Evolutionary conservation across 2,797 vertebrate species (phyloP).

Genomic region (Aphelocoma californica): DNA sequence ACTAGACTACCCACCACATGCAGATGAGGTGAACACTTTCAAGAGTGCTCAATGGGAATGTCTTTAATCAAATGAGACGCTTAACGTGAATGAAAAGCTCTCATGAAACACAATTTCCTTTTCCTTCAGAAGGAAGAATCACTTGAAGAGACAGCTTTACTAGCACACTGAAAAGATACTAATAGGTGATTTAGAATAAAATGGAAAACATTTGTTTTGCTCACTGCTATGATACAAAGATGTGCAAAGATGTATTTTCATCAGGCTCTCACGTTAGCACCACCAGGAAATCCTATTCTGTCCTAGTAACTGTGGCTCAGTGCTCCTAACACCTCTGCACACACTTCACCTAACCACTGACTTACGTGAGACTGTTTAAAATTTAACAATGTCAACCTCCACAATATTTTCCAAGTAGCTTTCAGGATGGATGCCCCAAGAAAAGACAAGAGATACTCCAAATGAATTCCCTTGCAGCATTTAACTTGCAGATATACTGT

Average conservation of each 20-base stretch:
- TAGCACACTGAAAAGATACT: neutral
- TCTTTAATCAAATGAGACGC: slow-evolving; percentile 22
- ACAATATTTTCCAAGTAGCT: neutral
- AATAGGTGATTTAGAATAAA: neutral
- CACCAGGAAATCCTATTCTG: neutral
- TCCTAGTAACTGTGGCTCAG: neutral
- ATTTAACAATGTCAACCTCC: neutral
- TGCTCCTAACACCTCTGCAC: neutral
- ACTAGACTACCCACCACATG: neutral
- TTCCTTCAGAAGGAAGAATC: neutral
- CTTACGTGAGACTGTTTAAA: neutral
- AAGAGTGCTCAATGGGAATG: neutral
- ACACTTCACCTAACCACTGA: neutral
- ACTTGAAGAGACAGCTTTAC: slow-evolving; percentile 8
- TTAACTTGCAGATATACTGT: neutral
- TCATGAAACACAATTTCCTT: slow-evolving; percentile 18
- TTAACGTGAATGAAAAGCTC: slow-evolving; percentile 18
- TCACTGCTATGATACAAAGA: neutral
- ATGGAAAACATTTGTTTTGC: neutral
- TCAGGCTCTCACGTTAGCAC: accelerated
- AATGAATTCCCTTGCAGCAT: neutral
- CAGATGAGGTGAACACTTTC: neutral
- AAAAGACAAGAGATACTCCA: neutral
- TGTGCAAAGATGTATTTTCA: neutral
- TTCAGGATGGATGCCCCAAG: neutral